Base-by-base conservation (phyloP, 2,113 vertebrate species). In the Aythya baeri region DNA sequence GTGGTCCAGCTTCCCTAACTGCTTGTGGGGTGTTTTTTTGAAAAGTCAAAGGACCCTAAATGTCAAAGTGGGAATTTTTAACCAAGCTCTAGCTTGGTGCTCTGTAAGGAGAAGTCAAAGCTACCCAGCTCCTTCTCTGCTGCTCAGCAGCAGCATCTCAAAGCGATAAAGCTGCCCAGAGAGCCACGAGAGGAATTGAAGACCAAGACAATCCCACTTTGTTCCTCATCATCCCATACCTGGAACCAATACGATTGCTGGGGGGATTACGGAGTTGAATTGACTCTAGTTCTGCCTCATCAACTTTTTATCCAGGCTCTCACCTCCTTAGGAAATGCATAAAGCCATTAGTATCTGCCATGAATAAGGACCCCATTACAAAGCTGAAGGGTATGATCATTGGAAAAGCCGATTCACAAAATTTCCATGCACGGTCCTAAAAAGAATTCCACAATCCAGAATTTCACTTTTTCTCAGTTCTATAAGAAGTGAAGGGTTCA, bases 201-300 rank as follows among this genome's bases (percentile, higher is more conserved):
- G 16, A 6, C 17, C 12, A 29, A n/a, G 5, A 49, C 11, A 20
- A 55, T 32, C 25, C 31, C 29, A 52, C 3, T 0, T 0, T 31
- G 50, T 7, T 75, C 31, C 16, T 83, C 29, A 31, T 34, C 26
- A 70, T 70, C 29, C 36, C 43, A 63, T 12, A 62, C 7, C 11
- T 11, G 21, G 25, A 59, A 3, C 10, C 41, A 72, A 83, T 52
- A 32, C 1, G 10, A 49, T 13, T 58, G 5, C 7, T 70, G 29
- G 49, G 54, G 26, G 74, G 41, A 22, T 7, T 25, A 50, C 20
- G 43, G n/a, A 62, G 14, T 7, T 78, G 57, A 81, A 7, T 5
- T 78, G 41, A 78, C 6, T 49, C 32, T 36, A 88, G 50, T 5
- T 38, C 62, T 80, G 11, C 29, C 57, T 74, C 67, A 86, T 29